Percentiles rank a stretch among this genome's conserved stretches.
These are phyloP conservation scores for Clarias batrachus DNA, from an alignment of 2,113 vertebrate species.

Conservation along the genomic window DNA sequence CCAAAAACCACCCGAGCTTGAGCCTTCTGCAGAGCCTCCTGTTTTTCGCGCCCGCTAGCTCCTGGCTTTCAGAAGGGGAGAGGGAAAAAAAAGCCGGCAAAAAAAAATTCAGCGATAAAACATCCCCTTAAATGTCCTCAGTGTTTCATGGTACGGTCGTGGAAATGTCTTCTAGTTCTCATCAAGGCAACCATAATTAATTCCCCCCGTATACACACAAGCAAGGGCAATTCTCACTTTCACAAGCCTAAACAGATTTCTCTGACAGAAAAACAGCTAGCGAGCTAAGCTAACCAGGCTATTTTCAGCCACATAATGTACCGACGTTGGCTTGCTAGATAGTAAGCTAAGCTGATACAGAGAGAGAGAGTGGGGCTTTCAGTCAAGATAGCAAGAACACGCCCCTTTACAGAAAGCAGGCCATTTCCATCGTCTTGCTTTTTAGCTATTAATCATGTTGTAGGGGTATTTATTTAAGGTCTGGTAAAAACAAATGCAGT, in stretches of 20 bases:
- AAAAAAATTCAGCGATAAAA: constrained; percentile 48
- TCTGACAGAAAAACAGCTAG: constrained; percentile 19
- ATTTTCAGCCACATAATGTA: constrained; percentile 53
- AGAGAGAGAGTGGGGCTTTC: constrained; percentile 55
- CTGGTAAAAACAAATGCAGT: not conserved
- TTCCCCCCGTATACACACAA: constrained; percentile 7
- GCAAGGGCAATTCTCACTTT: not conserved
- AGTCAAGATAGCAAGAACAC: constrained; percentile 62
- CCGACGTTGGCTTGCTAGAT: constrained; percentile 46
- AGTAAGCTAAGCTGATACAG: constrained; percentile 48
- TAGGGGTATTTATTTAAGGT: constrained; percentile 25
- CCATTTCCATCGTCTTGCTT: constrained; percentile 31
- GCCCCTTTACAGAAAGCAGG: constrained; percentile 57
- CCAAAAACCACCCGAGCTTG: constrained; percentile 4
- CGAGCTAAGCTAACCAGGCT: constrained; percentile 45
- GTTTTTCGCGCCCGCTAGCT: constrained; percentile 56
- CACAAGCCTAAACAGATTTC: not conserved
- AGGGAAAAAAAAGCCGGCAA: constrained; percentile 60
- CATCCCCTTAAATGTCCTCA: constrained; percentile 41
- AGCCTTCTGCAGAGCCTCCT: constrained; percentile 15
- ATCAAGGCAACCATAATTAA: constrained; percentile 24
- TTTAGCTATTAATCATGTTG: constrained; percentile 15
- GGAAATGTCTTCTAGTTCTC: constrained; percentile 32
- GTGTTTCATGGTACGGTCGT: constrained; percentile 41
- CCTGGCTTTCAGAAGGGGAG: not conserved